Base-by-base conservation (phyloP, 92 coral and sea anemone genomes). In the Epizoanthus scotinus region DNA sequence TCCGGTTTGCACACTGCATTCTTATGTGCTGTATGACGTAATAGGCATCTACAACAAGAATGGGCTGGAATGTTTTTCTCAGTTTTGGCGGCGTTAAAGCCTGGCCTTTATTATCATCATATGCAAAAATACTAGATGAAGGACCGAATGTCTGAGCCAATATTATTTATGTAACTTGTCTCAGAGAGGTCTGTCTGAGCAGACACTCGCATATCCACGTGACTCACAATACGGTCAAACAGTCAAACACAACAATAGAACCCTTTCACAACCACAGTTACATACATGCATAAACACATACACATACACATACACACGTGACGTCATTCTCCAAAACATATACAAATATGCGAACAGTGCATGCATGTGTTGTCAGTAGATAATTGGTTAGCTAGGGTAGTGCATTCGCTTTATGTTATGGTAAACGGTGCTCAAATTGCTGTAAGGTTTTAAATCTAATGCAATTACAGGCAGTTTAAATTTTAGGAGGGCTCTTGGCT, bases 301-400 rank as follows among this genome's bases (percentile, higher is more conserved):
- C 34, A 6, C 6, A 47, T 19, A 73, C 34, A n/a, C 61, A 29
- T 6, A 42, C 34, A 44, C 74, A 70, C 36, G 49, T 15, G 21
- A 58, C 79, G 7, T 36, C 8, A 21, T 21, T 50, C 19, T 17
- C 27, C 29, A 75, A 13, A 40, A 55, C 25, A 44, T 1, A 20
- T 34, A 60, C 68, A 73, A 56, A 73, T 29, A 60, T 59, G 68
- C 18, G 81, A 58, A 75, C 66, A 60, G 81, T 75, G 81, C 61
- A 31, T 75, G 81, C 44, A 75, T 38, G 60, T 75, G 57, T 59
- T 31, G 18, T 75, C 15, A 2, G 25, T 71, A 14, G 3, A 64
- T 26, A 64, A 25, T 10, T 26, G 15, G 8, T 21, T 24, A 27
- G 47, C n/a, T 25, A 20, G 18, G 15, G 29, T 14, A 27, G 36